Conservation (phyloP, 2,888 invertebrate species). For the Caenorhabditis japonica region DNA sequence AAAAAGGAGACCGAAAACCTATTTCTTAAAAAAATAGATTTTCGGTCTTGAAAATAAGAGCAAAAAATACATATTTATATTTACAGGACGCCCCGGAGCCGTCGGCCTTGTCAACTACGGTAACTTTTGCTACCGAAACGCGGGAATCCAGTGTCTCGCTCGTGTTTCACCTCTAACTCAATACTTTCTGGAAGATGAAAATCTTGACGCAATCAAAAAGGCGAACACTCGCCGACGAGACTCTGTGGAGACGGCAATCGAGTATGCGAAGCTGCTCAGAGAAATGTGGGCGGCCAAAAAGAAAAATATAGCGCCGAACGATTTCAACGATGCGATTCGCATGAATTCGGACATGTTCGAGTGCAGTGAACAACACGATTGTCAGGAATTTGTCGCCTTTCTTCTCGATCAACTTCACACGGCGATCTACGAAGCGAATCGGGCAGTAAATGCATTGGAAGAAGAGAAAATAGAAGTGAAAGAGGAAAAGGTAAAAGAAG, state of each 20-base stretch:
- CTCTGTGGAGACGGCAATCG: conserved; percentile 49
- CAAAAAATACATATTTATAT: too few relatives aligned
- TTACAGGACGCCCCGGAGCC: conserved; percentile 79
- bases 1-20: too few relatives aligned
- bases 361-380: conserved; percentile 93
- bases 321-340: conserved; percentile 84
- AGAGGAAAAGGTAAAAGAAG: conserved; percentile 74
- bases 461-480: conserved; percentile 80
- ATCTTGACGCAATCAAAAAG: conserved; percentile 41
- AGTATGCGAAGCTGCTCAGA: conserved; percentile 59
- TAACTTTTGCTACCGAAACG: conserved; percentile 97
- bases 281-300: conserved; percentile 66
- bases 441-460: conserved; percentile 83
- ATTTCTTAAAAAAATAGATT: too few relatives aligned
- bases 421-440: conserved; percentile 87
- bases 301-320: conserved; percentile 65
- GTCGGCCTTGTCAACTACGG: conserved; percentile 91
- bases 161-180: conserved; percentile 62
- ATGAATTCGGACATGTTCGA: conserved; percentile 89
- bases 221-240: conserved; percentile 13
- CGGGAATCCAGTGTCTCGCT: conserved; percentile 85
- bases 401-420: conserved; percentile 91
- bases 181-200: conserved; percentile 56
- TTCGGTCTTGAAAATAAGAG: too few relatives aligned
- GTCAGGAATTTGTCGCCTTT: conserved; percentile 92